A percentile compares a stretch with the other conserved stretches of the same genome.
Evolutionary conservation across 30 jellyfish, hydroid and myxozoan species (phyloP).

Genomic region (Morbakka virulenta): DNA sequence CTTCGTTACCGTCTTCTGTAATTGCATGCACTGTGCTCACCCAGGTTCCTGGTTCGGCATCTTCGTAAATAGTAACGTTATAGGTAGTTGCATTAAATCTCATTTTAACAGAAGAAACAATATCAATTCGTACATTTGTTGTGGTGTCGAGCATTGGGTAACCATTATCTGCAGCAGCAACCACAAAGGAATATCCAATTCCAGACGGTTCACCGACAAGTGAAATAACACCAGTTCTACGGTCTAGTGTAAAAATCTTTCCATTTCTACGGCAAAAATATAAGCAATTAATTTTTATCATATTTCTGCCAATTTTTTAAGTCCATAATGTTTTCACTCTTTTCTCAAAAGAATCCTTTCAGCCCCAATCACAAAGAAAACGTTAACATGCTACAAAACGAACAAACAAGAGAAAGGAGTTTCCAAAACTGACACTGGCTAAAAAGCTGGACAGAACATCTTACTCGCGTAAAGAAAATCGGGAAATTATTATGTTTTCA

Average conservation of each 20-base stretch:
- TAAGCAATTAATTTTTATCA: too few relatives aligned
- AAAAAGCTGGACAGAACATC: too few relatives aligned
- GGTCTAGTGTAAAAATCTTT: conserved; percentile 63
- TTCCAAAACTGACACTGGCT: too few relatives aligned
- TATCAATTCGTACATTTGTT: conserved; percentile 59
- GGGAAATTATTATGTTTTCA: too few relatives aligned
- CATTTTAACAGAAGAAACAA: conserved; percentile 28
- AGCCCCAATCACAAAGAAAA: too few relatives aligned
- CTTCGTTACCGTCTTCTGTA: conserved; percentile 2
- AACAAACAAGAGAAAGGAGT: too few relatives aligned
- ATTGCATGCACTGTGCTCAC: conserved; percentile 33
- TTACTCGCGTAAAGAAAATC: too few relatives aligned
- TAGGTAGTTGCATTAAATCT: conserved; percentile 26
- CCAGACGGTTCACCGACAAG: conserved; percentile 81
- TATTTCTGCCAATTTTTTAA: too few relatives aligned
- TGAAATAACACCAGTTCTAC: conserved; percentile 61
- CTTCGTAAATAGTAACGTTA: conserved; percentile 51
- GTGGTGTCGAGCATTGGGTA: conserved; percentile 81
- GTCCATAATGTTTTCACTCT: too few relatives aligned
- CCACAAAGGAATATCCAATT: conserved; percentile 74
- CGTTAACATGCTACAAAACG: too few relatives aligned
- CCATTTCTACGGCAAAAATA: conserved; percentile 38
- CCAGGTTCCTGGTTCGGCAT: conserved; percentile 45
- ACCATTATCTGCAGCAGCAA: conserved; percentile 94
- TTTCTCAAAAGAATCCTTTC: too few relatives aligned